phyloP scores from a whole-genome alignment of 1,140 invertebrate species.

The Pogonomyrmex barbatus region DNA sequence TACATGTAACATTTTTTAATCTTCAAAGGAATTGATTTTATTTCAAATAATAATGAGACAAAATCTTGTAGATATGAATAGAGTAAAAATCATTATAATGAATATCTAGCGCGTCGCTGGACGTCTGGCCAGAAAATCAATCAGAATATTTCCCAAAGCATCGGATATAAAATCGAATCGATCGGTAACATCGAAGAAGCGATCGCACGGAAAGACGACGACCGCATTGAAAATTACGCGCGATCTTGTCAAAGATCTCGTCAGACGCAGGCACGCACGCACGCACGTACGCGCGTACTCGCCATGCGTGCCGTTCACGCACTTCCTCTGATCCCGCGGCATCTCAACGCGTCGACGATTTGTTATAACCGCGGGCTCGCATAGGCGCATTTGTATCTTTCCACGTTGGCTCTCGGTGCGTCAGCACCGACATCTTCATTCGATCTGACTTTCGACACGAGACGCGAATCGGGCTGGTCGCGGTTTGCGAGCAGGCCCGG shows the following conservation, averaged over 20 bases:
- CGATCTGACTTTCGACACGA: not conserved
- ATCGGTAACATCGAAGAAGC: constrained; percentile 35
- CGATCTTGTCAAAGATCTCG: constrained; percentile 1
- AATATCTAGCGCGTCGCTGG: not conserved
- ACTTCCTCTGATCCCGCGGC: not conserved
- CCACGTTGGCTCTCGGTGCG: constrained; percentile 58
- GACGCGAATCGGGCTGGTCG: constrained; percentile 47
- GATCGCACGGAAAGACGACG: constrained; percentile 35
- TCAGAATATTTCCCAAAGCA: constrained; percentile 42
- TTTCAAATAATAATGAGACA: not conserved
- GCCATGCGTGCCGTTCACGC: constrained; percentile 50
- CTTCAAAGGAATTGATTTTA: not conserved
- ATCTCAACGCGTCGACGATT: constrained; percentile 53
- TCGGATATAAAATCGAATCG: constrained; percentile 36
- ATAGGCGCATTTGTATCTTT: constrained; percentile 72
- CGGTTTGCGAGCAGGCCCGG: constrained; percentile 5
- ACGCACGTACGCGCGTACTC: not conserved
- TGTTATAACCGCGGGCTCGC: constrained; percentile 66
- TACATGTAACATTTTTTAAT: not conserved
- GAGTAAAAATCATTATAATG: not conserved
- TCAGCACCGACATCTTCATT: constrained; percentile 74
- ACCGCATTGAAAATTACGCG: constrained; percentile 2
- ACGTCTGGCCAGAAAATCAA: not conserved
- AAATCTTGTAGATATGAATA: not conserved
- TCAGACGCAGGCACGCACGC: not conserved